Conservation (phyloP, 2,797 vertebrate species). For the Pteronotus mesoamericanus region DNA sequence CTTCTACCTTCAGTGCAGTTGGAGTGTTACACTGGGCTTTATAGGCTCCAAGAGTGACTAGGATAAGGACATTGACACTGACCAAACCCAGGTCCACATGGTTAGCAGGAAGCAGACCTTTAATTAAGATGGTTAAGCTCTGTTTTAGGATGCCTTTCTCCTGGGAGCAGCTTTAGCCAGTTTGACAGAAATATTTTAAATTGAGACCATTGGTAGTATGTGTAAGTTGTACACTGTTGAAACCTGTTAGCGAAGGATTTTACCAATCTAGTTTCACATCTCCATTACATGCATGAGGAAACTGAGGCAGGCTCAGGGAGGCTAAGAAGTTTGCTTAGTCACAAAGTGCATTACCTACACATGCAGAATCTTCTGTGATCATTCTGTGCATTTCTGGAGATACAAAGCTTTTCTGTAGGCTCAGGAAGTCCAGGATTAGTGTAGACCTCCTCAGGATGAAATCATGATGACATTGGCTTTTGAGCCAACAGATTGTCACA, state of each 20-base stretch:
- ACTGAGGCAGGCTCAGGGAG: neutral
- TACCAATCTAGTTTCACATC: neutral
- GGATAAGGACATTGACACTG: neutral
- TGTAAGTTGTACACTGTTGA: neutral
- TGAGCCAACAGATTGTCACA: neutral
- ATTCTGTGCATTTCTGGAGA: neutral
- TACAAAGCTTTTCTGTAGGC: neutral
- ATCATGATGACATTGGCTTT: accelerated
- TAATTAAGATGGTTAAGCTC: neutral
- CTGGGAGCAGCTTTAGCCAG: neutral
- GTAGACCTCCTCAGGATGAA: neutral
- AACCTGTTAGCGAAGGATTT: neutral
- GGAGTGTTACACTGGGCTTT: neutral
- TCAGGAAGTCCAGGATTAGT: neutral
- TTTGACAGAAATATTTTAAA: neutral
- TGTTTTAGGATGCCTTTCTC: neutral
- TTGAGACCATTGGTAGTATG: neutral
- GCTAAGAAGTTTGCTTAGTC: neutral
- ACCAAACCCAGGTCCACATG: neutral
- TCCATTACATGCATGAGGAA: neutral
- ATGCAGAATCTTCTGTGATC: neutral
- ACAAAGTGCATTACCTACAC: neutral
- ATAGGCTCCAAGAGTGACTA: neutral
- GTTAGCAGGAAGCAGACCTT: neutral
- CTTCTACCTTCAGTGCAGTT: neutral